These are phyloP conservation scores for Emydoidea blandingii DNA, from an alignment of 2,797 vertebrate genomes.

Conservation along the genomic window DNA sequence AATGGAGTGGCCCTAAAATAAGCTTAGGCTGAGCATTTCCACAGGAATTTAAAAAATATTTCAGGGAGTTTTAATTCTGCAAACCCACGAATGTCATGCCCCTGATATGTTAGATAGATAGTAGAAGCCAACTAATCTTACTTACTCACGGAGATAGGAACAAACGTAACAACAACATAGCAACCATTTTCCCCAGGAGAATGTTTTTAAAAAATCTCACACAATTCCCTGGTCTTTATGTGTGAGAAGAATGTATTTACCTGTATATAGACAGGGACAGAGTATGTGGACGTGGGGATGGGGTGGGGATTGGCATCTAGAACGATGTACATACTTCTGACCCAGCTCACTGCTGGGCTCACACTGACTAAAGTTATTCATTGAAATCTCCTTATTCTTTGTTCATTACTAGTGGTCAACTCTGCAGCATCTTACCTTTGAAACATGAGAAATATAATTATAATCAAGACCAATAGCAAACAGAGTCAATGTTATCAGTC, in stretches of 20 bases:
- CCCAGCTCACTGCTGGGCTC: background rate
- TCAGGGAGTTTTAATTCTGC: background rate
- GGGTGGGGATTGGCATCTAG: background rate
- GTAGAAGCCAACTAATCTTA: background rate
- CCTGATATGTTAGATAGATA: background rate
- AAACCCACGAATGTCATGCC: background rate
- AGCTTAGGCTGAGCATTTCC: background rate
- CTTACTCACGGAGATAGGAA: background rate
- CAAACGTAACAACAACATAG: background rate
- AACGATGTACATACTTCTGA: background rate
- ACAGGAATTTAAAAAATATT: background rate
- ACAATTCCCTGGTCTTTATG: background rate
- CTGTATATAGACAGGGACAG: background rate
- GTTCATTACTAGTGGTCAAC: background rate
- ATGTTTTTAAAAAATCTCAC: background rate
- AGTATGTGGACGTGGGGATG: background rate
- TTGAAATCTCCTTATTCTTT: background rate
- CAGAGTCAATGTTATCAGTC: background rate
- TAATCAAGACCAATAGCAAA: background rate
- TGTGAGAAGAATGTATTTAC: background rate
- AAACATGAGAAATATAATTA: background rate
- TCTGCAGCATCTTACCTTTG: background rate
- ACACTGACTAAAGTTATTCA: background rate
- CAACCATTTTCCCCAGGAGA: background rate
- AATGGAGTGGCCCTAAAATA: background rate